phyloP scores from a whole-genome alignment of 2,113 vertebrate species.

The Dicaeum eximium region DNA sequence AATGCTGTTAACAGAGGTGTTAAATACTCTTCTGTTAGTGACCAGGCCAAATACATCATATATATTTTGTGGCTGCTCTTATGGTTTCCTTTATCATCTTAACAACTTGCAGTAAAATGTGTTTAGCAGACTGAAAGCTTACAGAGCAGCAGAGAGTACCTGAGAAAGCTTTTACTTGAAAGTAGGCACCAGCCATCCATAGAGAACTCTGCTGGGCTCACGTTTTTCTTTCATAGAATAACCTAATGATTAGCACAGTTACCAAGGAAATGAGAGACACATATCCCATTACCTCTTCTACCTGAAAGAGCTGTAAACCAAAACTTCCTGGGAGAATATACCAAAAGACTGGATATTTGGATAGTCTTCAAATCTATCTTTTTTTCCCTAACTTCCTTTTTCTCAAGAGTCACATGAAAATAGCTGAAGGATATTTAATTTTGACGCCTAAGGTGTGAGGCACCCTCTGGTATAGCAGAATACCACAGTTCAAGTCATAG shows the following conservation, averaged over 20 bases:
- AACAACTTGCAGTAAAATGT: not conserved
- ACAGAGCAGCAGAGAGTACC: not conserved
- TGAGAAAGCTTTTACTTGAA: not conserved
- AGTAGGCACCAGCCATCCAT: not conserved
- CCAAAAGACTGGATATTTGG: not conserved
- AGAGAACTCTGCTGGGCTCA: not conserved
- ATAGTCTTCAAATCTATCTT: not conserved
- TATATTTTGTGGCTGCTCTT: not conserved
- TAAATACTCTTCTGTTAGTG: not conserved
- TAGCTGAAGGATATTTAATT: not conserved
- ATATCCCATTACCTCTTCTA: not conserved
- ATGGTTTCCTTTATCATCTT: not conserved
- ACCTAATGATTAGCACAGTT: constrained; percentile 1
- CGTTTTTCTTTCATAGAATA: not conserved
- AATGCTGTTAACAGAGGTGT: not conserved
- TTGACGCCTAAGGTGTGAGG: not conserved
- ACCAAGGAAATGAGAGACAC: constrained; percentile 17
- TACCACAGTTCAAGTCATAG: not conserved
- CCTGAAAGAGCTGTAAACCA: constrained; percentile 10
- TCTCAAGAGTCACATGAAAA: not conserved
- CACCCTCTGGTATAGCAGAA: not conserved
- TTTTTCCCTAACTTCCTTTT: not conserved
- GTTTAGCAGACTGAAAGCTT: not conserved
- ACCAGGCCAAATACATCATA: not conserved
- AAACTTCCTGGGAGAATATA: constrained; percentile 1